phyloP scores from a whole-genome alignment of 2,113 vertebrate genomes.

The Heteronetta atricapilla region DNA sequence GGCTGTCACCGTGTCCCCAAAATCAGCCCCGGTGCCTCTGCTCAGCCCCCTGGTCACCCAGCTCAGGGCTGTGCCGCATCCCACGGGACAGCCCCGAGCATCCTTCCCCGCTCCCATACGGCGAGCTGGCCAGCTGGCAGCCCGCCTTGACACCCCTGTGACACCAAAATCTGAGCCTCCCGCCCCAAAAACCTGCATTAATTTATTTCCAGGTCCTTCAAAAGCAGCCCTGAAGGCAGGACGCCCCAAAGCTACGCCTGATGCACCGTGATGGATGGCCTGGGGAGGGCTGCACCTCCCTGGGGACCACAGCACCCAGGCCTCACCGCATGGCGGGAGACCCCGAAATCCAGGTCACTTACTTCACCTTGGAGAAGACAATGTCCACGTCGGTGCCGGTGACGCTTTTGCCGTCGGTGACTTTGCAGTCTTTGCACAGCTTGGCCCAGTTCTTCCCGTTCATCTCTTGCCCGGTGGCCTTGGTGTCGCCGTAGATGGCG shows the following conservation, averaged over 20 bases:
- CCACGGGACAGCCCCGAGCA: neutral
- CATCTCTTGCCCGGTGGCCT: slow-evolving; percentile 89
- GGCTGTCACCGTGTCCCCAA: accelerated
- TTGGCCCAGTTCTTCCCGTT: slow-evolving; percentile 98
- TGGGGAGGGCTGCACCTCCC: neutral
- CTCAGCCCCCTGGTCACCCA: neutral
- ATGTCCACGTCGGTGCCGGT: slow-evolving; percentile 92
- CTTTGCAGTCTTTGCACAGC: slow-evolving; percentile 95
- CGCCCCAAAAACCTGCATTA: accelerated
- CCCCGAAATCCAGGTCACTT: slow-evolving; percentile 43
- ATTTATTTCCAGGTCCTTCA: neutral
- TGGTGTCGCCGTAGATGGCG: slow-evolving; percentile 91
- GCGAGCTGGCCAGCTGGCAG: neutral
- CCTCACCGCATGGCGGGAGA: accelerated
- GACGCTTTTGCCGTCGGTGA: slow-evolving; percentile 87
- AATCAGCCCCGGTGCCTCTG: neutral
- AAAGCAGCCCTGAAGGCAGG: neutral
- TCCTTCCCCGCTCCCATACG: neutral
- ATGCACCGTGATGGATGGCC: accelerated
- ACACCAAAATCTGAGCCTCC: neutral
- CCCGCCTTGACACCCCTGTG: accelerated
- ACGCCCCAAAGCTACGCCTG: accelerated
- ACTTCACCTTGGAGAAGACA: slow-evolving; percentile 98
- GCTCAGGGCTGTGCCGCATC: neutral
- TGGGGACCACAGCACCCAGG: accelerated